Evolutionary conservation across 2,797 vertebrate species (phyloP), one percentile per base, ranked within the genome.

Genomic region (Cygnus olor): DNA sequence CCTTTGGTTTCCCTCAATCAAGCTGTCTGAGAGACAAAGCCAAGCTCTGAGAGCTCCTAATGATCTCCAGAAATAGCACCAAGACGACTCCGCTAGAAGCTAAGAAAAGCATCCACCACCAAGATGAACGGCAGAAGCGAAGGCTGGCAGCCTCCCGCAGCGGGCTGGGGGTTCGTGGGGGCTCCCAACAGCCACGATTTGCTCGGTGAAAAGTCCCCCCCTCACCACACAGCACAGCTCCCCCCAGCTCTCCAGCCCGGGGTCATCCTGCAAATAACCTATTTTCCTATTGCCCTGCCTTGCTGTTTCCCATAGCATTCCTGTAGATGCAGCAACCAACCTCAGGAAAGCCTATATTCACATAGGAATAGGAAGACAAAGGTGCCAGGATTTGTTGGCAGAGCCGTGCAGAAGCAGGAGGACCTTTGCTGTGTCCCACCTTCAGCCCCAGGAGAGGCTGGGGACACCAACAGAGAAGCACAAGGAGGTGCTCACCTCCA

Each of bases 331-430:
- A 66, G 69, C 57, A 40, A 47, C 51, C 1, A 0, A 28, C 21
- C 24, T n/a, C 34, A 54, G 49, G 45, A 69, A 69, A 45, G 8
- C 12, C 36, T 42, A 22, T 11, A 25, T 21, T 61, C 6, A 79
- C 34, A 27, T 17, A 47, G 9, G 32, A 66, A 42, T 64, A 47
- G 63, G 66, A 82, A 42, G 16, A 2, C 27, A 45, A 72, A 47
- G 22, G 18, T 10, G 11, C 40, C 0, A 0, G 44, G 44, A 53
- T 25, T n/a, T 36, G 44, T 27, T 1, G 0, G 11, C 57, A 65
- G 34, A 4, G 44, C 18, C 24, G 19, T 19, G 9, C 27, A 70
- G 38, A 44, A 74, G 65, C 13, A 32, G 11, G 4, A 2, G 22
- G 21, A 34, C 22, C 24, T 25, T 25, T 20, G 20, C 47, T 15